A percentile compares a stretch with the other conserved stretches of the same genome.
Conservation (phyloP, 2,113 vertebrate genomes). For the Ranitomeya imitator region DNA sequence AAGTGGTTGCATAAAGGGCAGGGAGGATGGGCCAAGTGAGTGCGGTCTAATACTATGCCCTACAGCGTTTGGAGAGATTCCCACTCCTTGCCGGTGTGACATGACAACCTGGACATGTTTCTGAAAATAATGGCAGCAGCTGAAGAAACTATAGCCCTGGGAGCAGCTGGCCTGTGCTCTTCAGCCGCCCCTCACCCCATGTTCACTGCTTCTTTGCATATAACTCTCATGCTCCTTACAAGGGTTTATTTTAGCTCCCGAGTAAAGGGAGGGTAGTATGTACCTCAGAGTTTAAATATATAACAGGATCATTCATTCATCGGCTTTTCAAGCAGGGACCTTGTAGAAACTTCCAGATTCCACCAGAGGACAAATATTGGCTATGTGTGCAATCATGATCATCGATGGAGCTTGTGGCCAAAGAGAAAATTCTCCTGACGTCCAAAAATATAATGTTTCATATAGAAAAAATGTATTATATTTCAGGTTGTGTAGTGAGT, state of each 20-base stretch:
- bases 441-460: neutral
- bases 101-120: conserved; percentile 51
- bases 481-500: no score
- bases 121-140: conserved; percentile 59
- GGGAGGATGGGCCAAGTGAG: conserved; percentile 6
- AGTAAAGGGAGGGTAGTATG: conserved; percentile 29
- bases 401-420: neutral
- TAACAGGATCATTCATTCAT: conserved; percentile 48
- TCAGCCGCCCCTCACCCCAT: conserved; percentile 52
- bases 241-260: conserved; percentile 54
- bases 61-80: conserved; percentile 15
- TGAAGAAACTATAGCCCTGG: conserved; percentile 56
- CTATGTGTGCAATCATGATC: conserved; percentile 7
- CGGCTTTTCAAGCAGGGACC: conserved; percentile 23
- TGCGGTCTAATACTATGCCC: conserved; percentile 43
- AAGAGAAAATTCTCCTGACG: neutral
- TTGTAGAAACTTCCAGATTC: conserved; percentile 10
- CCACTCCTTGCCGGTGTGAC: conserved; percentile 43
- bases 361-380: neutral
- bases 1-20: conserved; percentile 24
- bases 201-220: conserved; percentile 48
- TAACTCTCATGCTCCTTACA: conserved; percentile 54
- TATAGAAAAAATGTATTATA: no score
- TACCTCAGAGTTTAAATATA: conserved; percentile 56
- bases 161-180: conserved; percentile 52